Percentiles rank a stretch among this genome's conserved stretches.
Evolutionary conservation across 1,140 invertebrate species (phyloP).

Genomic region (Ceratina japonica): DNA sequence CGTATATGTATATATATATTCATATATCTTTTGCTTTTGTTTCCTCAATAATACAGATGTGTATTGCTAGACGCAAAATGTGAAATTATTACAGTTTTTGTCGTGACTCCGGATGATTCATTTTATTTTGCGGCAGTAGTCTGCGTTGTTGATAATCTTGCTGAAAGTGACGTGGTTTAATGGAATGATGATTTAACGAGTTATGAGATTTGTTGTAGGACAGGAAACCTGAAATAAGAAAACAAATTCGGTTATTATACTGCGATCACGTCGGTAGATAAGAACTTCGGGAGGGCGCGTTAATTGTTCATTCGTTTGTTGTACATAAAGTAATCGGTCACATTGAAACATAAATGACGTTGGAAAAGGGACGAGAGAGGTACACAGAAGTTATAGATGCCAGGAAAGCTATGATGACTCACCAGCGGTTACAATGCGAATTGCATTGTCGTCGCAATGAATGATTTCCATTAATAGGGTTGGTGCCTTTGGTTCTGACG

Average conservation of each 20-base stretch:
- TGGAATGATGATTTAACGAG: conserved; percentile 77
- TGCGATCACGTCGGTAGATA: background rate
- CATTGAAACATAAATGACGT: conserved; percentile 12
- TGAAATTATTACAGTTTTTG: conserved; percentile 68
- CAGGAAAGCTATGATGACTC: conserved; percentile 70
- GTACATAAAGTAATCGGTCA: conserved; percentile 10
- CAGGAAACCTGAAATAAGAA: conserved; percentile 71
- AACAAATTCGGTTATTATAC: conserved; percentile 29
- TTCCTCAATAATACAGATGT: conserved; percentile 51
- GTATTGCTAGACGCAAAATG: conserved; percentile 58
- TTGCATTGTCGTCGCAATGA: conserved; percentile 75
- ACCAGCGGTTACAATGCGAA: conserved; percentile 78
- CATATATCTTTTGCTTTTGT: conserved; percentile 22
- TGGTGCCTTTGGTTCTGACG: conserved; percentile 88
- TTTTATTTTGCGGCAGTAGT: conserved; percentile 70
- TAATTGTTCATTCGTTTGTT: too few relatives aligned
- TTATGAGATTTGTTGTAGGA: conserved; percentile 73
- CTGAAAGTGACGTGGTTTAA: conserved; percentile 73
- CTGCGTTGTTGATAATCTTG: conserved; percentile 72
- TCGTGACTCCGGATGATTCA: conserved; percentile 64
- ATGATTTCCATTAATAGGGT: conserved; percentile 84
- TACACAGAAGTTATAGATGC: conserved; percentile 33
- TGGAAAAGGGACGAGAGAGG: conserved; percentile 38
- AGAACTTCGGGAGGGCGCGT: too few relatives aligned
- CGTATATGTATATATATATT: conserved; percentile 52